Conservation (phyloP, 2,888 invertebrate genomes). For the Agriopis marginaria region DNA sequence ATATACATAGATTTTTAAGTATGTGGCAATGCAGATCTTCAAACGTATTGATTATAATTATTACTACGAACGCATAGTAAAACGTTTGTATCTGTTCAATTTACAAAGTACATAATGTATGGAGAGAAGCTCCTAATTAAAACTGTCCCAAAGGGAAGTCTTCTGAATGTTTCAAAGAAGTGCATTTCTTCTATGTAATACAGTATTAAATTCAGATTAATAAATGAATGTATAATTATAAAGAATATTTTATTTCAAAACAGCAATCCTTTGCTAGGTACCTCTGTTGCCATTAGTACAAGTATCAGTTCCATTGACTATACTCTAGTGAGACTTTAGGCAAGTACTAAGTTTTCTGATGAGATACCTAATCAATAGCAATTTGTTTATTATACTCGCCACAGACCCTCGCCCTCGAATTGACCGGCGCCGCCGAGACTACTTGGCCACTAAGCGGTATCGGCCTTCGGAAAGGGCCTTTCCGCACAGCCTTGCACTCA, state of each 20-base stretch:
- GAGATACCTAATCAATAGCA: too few species aligned
- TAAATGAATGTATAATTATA: slow-evolving; percentile 83
- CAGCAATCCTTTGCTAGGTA: too few species aligned
- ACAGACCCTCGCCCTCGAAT: too few species aligned
- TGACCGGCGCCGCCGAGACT: too few species aligned
- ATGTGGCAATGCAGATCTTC: slow-evolving; percentile 87
- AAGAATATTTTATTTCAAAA: not conserved
- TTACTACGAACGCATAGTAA: slow-evolving; percentile 69
- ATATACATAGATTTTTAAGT: slow-evolving; percentile 86
- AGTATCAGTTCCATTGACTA: too few species aligned
- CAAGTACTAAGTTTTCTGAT: too few species aligned
- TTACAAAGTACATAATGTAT: slow-evolving; percentile 63
- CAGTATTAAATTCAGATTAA: slow-evolving; percentile 92
- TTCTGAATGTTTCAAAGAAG: slow-evolving; percentile 96
- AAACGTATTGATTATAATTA: slow-evolving; percentile 74
- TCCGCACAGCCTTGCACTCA: too few species aligned
- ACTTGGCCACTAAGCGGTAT: too few species aligned
- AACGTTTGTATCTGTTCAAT: slow-evolving; percentile 75
- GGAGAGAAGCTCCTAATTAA: slow-evolving; percentile 73
- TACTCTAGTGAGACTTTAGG: too few species aligned
- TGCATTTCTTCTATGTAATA: slow-evolving; percentile 97
- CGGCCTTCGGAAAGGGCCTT: too few species aligned
- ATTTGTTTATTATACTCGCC: too few species aligned
- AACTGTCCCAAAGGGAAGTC: slow-evolving; percentile 88
- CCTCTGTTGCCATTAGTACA: too few species aligned